Base-by-base conservation (phyloP, 2,113 vertebrate species). In the Butastur rufipennis region DNA sequence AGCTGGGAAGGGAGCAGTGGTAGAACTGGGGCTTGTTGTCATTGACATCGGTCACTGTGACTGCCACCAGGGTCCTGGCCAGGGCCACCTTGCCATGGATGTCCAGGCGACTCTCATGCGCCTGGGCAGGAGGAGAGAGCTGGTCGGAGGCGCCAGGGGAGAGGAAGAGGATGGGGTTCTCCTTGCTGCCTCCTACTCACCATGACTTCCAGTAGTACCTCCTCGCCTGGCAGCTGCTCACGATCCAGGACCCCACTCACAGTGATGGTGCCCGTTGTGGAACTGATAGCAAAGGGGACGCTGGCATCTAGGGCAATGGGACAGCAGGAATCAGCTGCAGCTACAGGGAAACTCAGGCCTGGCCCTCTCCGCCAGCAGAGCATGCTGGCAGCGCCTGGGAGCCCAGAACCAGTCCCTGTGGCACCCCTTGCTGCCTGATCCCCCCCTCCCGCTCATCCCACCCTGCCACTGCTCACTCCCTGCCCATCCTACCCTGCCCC, bases 21-120 rank as follows among this genome's bases (percentile, higher is more conserved):
- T 99, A 99, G 95, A 99, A 99, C 58, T 97, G 31, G 2, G 99
- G 99, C 22, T 55, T 74, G 91, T 99, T 98, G 97, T 99, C 99
- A 48, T 99, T 99, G 66, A 98, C 9, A 10, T 99, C 99, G 0
- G 81, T 58, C 87, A 99, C 98, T 16, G 23, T 77, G 81, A 99
- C 92, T 7, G 94, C 94, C 56, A 99, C 98, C 40, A 66, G 53
- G 6, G 97, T 96, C 66, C 40, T 97, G 27, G 90, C 70, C 38
- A 95, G 47, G 55, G 98, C 97, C 55, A 67, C 16, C 4, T 95
- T 55, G 40, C 84, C 80, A 0, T 98, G 2, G 91, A 98, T 96
- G 70, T 98, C 85, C 32, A 7, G 26, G 9, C 97, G 2, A 21
- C 7, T 17, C 95, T 99, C 98, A 6, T 32, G 86, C 10, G 98